Evolutionary conservation across 2,888 invertebrate species (phyloP).

Genomic region (Podotricha telesiphe): DNA sequence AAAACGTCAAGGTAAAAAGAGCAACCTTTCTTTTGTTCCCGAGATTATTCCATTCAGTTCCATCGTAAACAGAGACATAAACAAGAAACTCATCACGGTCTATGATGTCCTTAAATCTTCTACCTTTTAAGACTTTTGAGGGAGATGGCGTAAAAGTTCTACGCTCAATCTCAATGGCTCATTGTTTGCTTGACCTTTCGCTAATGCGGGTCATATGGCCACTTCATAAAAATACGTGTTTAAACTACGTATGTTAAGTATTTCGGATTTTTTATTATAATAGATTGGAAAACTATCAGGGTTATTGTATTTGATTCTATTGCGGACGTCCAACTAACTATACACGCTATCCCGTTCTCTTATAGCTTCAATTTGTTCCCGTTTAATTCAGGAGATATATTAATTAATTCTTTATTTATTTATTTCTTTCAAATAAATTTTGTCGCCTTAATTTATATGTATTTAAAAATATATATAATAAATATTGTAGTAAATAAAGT

Average conservation of each 20-base stretch:
- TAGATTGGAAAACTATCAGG: too few relatives aligned
- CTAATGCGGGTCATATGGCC: not conserved
- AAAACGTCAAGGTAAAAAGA: conserved; percentile 33
- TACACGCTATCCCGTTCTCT: too few relatives aligned
- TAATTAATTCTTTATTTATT: too few relatives aligned
- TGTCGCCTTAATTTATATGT: too few relatives aligned
- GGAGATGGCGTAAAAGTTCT: conserved; percentile 58
- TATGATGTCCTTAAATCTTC: conserved; percentile 60
- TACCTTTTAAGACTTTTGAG: conserved; percentile 55
- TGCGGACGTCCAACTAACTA: too few relatives aligned
- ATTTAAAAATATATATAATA: too few relatives aligned
- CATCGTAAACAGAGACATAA: conserved; percentile 51
- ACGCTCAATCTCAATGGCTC: conserved; percentile 53
- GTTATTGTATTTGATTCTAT: too few relatives aligned
- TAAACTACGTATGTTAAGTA: not conserved
- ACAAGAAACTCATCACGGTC: conserved; percentile 55
- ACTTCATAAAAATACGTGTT: conserved; percentile 21
- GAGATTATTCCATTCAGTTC: conserved; percentile 61
- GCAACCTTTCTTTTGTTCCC: conserved; percentile 46
- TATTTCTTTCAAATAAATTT: too few relatives aligned
- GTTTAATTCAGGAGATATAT: too few relatives aligned
- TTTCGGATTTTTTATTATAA: too few relatives aligned
- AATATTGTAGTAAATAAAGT: too few relatives aligned
- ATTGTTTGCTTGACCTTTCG: conserved; percentile 28
- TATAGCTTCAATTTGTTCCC: too few relatives aligned